Conservation (phyloP, 37 sponge, comb jelly and placozoan species). For the Lycopodina hypogea region DNA sequence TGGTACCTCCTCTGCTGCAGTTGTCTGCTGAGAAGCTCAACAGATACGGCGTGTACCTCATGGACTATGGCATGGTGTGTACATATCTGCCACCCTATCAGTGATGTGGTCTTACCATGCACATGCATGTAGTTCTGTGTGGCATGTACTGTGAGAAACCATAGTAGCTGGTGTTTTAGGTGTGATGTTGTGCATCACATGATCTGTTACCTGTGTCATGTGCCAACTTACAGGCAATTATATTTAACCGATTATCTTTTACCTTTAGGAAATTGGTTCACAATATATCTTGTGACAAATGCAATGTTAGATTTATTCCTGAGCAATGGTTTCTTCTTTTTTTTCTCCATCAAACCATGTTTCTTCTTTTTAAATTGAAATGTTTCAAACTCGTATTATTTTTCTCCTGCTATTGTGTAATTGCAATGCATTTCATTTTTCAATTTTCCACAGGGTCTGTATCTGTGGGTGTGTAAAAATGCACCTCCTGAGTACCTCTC, state of each 20-base stretch:
- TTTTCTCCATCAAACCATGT: too few species aligned
- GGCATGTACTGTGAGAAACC: background rate
- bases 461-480: constrained; percentile 80
- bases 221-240: too few species aligned
- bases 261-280: too few species aligned
- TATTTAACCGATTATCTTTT: background rate
- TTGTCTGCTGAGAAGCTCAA: constrained; percentile 80
- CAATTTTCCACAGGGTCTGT: constrained; percentile 47
- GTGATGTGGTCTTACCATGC: background rate
- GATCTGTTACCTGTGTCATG: too few species aligned
- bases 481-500: constrained; percentile 47
- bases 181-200: background rate
- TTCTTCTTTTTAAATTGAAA: too few species aligned
- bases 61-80: constrained; percentile 74
- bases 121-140: background rate
- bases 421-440: background rate
- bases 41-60: constrained; percentile 80
- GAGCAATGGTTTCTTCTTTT: too few species aligned
- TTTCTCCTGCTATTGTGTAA: background rate
- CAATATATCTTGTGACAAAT: too few species aligned
- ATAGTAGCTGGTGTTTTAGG: background rate
- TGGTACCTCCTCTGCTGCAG: constrained; percentile 63
- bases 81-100: background rate
- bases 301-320: too few species aligned
- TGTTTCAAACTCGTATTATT: too few species aligned